Evolutionary conservation across 2,113 vertebrate species (phyloP).

Genomic region (Atractosteus spatula): DNA sequence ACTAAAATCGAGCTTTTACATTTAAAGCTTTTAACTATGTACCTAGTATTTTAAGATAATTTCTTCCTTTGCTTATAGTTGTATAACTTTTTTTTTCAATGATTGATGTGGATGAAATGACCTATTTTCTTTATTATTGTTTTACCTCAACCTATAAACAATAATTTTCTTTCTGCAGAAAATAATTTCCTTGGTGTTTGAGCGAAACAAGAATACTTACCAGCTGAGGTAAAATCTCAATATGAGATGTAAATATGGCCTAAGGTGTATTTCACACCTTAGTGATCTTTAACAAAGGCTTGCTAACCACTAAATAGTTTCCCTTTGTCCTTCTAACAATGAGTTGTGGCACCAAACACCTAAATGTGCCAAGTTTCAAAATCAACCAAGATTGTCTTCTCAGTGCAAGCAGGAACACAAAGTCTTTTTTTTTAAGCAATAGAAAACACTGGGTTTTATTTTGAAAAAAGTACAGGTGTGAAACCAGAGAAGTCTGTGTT

Average conservation of each 20-base stretch:
- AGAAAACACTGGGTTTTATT: conserved; percentile 56
- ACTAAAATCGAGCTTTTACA: no score
- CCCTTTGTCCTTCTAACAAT: conserved; percentile 67
- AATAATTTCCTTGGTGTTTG: conserved; percentile 22
- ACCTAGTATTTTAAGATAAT: not conserved
- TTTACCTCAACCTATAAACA: not conserved
- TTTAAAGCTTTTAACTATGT: no score
- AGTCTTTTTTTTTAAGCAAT: conserved; percentile 59
- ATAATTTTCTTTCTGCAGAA: conserved; percentile 1
- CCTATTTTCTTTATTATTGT: not conserved
- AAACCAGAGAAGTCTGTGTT: no score
- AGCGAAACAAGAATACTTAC: conserved; percentile 11
- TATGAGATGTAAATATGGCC: conserved; percentile 56
- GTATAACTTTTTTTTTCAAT: not conserved
- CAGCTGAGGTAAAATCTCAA: conserved; percentile 38
- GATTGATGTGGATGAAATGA: not conserved
- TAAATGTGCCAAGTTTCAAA: conserved; percentile 41
- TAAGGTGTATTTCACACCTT: conserved; percentile 65
- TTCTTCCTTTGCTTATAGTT: not conserved
- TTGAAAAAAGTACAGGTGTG: conserved; percentile 37
- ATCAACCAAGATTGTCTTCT: conserved; percentile 53
- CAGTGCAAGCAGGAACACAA: conserved; percentile 59
- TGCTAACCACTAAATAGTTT: conserved; percentile 55
- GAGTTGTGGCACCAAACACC: conserved; percentile 60
- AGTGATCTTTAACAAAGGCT: conserved; percentile 58